Percentiles rank a stretch among this genome's conserved stretches.
Evolutionary conservation across 1,140 invertebrate species (phyloP).

Genomic region (Caerostris extrusa): DNA sequence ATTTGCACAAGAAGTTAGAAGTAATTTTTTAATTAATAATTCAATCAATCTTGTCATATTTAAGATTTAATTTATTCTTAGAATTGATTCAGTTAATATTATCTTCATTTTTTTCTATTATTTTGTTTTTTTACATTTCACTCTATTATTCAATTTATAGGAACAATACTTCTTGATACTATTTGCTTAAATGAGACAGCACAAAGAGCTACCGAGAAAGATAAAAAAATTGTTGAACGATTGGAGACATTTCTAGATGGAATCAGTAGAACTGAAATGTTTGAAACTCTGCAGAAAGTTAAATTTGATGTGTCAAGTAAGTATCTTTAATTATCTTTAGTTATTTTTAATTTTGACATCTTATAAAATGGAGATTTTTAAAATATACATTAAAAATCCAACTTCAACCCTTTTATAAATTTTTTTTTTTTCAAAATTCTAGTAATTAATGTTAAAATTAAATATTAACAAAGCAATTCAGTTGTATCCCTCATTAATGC

Average conservation of each 20-base stretch:
- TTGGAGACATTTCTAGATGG: conserved; percentile 79
- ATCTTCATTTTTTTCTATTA: too few relatives aligned
- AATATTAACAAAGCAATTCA: too few relatives aligned
- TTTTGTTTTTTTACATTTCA: background rate
- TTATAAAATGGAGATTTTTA: background rate
- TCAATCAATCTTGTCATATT: too few relatives aligned
- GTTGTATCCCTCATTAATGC: too few relatives aligned
- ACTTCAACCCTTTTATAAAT: too few relatives aligned
- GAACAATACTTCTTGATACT: conserved; percentile 89
- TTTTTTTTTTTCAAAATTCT: too few relatives aligned
- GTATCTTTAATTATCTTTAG: background rate
- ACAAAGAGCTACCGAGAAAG: conserved; percentile 85
- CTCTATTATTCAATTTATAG: conserved; percentile 81
- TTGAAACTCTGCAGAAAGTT: conserved; percentile 83
- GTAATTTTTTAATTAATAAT: too few relatives aligned
- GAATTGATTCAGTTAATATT: too few relatives aligned
- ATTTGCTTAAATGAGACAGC: conserved; percentile 86
- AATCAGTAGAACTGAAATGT: conserved; percentile 81
- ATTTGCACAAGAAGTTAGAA: too few relatives aligned
- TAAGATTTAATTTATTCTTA: too few relatives aligned
- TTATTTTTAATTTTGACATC: background rate
- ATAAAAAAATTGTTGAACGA: conserved; percentile 83
- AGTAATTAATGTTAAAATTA: too few relatives aligned
- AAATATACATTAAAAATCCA: background rate
- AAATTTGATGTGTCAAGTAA: conserved; percentile 83